Evolutionary conservation across 2,797 vertebrate species (phyloP).

Genomic region (Muscicapa striata): DNA sequence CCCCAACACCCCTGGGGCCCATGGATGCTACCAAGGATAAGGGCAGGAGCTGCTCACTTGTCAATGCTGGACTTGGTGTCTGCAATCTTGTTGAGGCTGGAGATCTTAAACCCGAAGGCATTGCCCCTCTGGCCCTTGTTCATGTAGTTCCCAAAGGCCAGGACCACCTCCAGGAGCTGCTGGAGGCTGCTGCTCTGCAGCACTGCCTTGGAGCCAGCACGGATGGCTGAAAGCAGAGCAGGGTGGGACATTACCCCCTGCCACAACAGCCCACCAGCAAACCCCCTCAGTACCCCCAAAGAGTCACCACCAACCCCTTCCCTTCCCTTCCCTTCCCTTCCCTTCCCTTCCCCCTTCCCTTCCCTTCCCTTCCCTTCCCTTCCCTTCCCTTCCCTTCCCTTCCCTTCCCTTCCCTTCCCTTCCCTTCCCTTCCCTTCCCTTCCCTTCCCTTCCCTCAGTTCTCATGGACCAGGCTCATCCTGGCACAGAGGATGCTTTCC

Average conservation of each 20-base stretch:
- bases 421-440: not conserved
- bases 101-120: slow-evolving; percentile 90
- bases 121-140: slow-evolving; percentile 96
- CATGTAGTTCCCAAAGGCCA: slow-evolving; percentile 97
- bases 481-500: not conserved
- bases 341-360: too few species aligned
- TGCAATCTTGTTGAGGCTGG: slow-evolving; percentile 93
- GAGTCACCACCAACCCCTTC: not conserved
- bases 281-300: not conserved
- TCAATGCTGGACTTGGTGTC: slow-evolving; percentile 96
- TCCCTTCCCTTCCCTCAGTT: not conserved
- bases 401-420: too few species aligned
- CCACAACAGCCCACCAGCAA: not conserved
- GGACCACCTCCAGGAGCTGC: slow-evolving; percentile 93
- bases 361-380: too few species aligned
- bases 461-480: not conserved
- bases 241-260: not conserved
- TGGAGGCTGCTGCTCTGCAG: slow-evolving; percentile 90
- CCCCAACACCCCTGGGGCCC: not conserved
- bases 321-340: not conserved
- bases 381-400: too few species aligned
- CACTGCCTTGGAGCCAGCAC: slow-evolving; percentile 88
- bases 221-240: slow-evolving; percentile 81
- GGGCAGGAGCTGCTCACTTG: slow-evolving; percentile 83
- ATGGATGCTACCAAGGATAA: accelerated